Percentiles rank a stretch among this genome's conserved stretches.
Conservation (phyloP, 2,797 vertebrate genomes). For the Alauda arvensis region DNA sequence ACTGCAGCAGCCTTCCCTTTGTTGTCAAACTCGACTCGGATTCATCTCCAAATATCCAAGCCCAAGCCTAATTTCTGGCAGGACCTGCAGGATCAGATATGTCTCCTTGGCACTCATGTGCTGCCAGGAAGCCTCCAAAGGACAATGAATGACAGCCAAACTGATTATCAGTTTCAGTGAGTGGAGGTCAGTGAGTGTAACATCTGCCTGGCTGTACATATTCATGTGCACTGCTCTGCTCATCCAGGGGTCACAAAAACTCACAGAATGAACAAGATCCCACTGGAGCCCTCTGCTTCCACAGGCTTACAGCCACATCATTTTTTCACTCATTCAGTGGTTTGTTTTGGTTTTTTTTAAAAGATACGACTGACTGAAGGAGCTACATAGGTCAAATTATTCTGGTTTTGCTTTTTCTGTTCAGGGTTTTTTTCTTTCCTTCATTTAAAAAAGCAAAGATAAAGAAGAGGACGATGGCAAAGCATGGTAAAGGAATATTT, state of each 20-base stretch:
- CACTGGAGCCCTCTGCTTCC: slow-evolving; percentile 12
- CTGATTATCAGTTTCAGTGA: slow-evolving; percentile 56
- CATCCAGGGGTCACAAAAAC: slow-evolving; percentile 50
- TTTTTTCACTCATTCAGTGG: neutral
- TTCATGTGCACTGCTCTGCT: slow-evolving; percentile 28
- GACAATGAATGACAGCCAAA: slow-evolving; percentile 64
- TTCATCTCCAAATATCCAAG: slow-evolving; percentile 49
- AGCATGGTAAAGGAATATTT: neutral
- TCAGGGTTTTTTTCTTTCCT: accelerated
- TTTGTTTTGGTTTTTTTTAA: neutral
- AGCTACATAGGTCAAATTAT: neutral
- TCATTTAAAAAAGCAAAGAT: neutral
- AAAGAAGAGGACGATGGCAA: neutral
- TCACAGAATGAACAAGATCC: slow-evolving; percentile 40
- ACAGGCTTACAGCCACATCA: neutral
- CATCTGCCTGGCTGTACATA: slow-evolving; percentile 60
- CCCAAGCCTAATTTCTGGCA: slow-evolving; percentile 63
- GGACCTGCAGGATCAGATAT: slow-evolving; percentile 44
- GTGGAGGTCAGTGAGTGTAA: slow-evolving; percentile 54
- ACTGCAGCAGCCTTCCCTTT: slow-evolving; percentile 42
- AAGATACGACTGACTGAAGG: neutral
- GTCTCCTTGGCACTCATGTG: slow-evolving; percentile 53
- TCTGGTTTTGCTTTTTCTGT: accelerated
- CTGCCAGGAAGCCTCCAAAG: slow-evolving; percentile 57
- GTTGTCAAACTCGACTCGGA: slow-evolving; percentile 49